Percentiles rank a stretch among this genome's conserved stretches.
phyloP scores from a whole-genome alignment of 2,888 invertebrate species.

The Nymphalis urticae region DNA sequence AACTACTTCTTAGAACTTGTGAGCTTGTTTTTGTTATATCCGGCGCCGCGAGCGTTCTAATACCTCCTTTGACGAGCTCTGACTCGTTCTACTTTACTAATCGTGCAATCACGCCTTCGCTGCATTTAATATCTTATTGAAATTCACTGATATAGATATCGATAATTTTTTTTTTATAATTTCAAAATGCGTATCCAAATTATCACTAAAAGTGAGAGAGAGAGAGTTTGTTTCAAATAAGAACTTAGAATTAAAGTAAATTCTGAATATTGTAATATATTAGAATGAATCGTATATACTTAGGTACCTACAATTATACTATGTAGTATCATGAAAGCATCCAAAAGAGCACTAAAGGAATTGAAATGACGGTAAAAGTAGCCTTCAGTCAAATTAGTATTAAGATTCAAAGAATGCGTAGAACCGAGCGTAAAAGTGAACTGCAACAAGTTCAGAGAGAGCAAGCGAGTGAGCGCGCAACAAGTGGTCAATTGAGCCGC shows the following conservation, averaged over 20 bases:
- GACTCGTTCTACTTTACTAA: not conserved
- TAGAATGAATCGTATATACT: no score
- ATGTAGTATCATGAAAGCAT: no score
- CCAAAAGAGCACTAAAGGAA: not conserved
- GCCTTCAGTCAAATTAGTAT: slow-evolving; percentile 6
- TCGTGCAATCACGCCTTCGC: no score
- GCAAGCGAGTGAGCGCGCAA: slow-evolving; percentile 29
- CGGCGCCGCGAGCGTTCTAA: slow-evolving; percentile 2
- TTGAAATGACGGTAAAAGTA: not conserved
- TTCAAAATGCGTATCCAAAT: no score
- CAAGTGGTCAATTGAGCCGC: slow-evolving; percentile 36
- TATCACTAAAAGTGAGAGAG: no score
- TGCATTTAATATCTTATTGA: no score
- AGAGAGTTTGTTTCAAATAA: no score
- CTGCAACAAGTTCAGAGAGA: slow-evolving; percentile 31
- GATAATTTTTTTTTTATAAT: no score
- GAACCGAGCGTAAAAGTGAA: slow-evolving; percentile 28
- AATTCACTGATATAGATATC: no score
- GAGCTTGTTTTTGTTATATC: not conserved
- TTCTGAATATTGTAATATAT: no score
- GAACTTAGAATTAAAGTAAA: no score
- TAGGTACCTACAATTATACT: no score
- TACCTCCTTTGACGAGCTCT: not conserved
- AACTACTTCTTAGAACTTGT: slow-evolving; percentile 11
- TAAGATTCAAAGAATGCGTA: slow-evolving; percentile 18